Evolutionary conservation across 2,888 invertebrate species (phyloP), one percentile per base, ranked within the genome.

Genomic region (Drosophila limbata): DNA sequence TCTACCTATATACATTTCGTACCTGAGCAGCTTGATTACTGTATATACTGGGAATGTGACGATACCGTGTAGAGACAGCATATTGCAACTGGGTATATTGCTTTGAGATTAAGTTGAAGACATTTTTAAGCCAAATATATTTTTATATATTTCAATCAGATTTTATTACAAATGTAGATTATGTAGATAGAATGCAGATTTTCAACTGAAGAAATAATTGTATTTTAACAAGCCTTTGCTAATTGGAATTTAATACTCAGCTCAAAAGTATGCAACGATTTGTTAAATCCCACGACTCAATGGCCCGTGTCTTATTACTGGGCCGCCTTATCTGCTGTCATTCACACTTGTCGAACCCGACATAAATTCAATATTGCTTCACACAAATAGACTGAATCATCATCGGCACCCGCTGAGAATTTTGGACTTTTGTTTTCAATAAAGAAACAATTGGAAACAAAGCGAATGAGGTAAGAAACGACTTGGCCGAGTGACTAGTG

Each of bases 261-360:
- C 57, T 1, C 19, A 51, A 74, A 74, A 73, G 75, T 73, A 73
- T 74, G 69, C 69, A 63, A 74, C 13, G 3, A 11, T 17, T 51
- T 4, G 0, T 40, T 1, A 2, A 2, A 9, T 11, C 4, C 5
- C 1, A 1, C 28, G 19, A 61, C 15, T 33, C 17, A 45, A 39
- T 6, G 13, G 2, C 9, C 13, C 3, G 11, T n/a, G 31, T 42
- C 37, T 64, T 71, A 63, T 56, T 55, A 55, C 17, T 40, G 2
- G 3, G 25, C n/a, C 10, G n/a, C 3, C 40, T 64, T 62, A 62
- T 62, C 62, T 3, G 6, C 35, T 35, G 35, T 25, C 40, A 56
- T 33, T 33, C 31, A 17, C 17, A 42, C 35, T 42, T 25, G 17
- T 21, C 55, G 48, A 35, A 25, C 48, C 6, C 55, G 35, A 51